Evolutionary conservation across 2,113 vertebrate genomes (phyloP), one percentile per base, ranked within the genome.

Genomic region (Machaerirhynchus nigripectus): DNA sequence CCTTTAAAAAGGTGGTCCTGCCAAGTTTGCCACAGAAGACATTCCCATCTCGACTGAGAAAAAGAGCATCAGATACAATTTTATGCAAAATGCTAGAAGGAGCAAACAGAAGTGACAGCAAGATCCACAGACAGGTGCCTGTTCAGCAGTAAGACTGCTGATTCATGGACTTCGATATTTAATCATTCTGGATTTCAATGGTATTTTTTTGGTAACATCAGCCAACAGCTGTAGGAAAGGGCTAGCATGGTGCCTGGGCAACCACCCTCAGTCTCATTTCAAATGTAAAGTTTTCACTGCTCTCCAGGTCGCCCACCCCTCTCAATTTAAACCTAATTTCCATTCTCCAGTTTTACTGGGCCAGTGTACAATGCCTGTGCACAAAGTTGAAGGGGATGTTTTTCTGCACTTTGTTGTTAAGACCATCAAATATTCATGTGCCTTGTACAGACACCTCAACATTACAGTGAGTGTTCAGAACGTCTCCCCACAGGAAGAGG

Each of bases 401-500:
- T 44, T 64, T 16, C n/a, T 16, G 27, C 49, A n/a, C 40, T 88
- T 74, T 52, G 55, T 70, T 90, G 40, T 81, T 81, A 31, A 31
- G 5, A 20, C 11, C 83, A 90, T 93, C 68, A 96, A 94, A 93
- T 84, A 92, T 88, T 93, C 61, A 86, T 56, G 49, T 7, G 26
- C 60, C 57, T 83, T 63, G 35, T 16, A n/a, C 42, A 78, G 61
- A 39, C 30, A 23, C 44, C 71, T 91, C 40, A 69, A 10, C 46
- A 9, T 13, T 28, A 30, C 1, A 31, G 81, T 44, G 79, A 70
- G 33, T 1, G 10, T 1, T 73, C 70, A 87, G 59, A 80, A 68
- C 18, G 2, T 8, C 35, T 75, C 64, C 50, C 55, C 49, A 55
- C 60, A 90, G 73, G 74, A 84, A 92, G 69, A 55, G 56, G 55